Conservation (phyloP, 2,888 invertebrate genomes). For the Agrenia bidenticulata region DNA sequence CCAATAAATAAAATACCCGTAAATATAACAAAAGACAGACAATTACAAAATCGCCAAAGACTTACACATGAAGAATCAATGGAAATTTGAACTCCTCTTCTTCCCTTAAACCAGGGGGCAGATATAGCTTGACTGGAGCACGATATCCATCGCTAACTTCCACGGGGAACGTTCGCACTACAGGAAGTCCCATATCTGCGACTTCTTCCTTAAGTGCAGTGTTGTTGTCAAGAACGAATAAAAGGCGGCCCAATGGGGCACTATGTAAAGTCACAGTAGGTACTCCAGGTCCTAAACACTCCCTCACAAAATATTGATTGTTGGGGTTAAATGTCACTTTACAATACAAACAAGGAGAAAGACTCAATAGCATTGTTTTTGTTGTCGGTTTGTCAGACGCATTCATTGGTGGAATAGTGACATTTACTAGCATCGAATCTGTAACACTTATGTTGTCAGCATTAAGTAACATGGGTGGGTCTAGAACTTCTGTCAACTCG, state of each 20-base stretch:
- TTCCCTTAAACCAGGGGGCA: constrained; percentile 81
- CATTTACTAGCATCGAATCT: constrained; percentile 36
- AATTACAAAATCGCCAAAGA: too few relatives aligned
- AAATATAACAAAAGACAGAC: too few relatives aligned
- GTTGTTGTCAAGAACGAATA: constrained; percentile 63
- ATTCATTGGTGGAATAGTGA: background rate
- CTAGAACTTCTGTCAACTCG: background rate
- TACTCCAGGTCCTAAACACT: constrained; percentile 70
- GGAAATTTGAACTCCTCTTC: constrained; percentile 80
- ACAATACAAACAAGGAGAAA: constrained; percentile 50
- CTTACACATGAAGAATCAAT: constrained; percentile 80
- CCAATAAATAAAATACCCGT: too few relatives aligned
- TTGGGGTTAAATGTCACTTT: constrained; percentile 54
- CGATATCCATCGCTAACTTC: constrained; percentile 68
- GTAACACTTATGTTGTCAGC: constrained; percentile 14
- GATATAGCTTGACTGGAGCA: constrained; percentile 73
- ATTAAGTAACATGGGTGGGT: background rate
- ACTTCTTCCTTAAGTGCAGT: constrained; percentile 66
- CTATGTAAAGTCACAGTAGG: constrained; percentile 56
- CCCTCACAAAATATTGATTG: constrained; percentile 65
- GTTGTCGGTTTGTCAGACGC: constrained; percentile 1
- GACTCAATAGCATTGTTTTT: constrained; percentile 35
- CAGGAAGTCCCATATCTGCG: constrained; percentile 71
- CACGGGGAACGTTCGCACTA: constrained; percentile 66
- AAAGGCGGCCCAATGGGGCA: constrained; percentile 39